phyloP scores from a whole-genome alignment of 2,113 vertebrate genomes.

The Anoplopoma fimbria region DNA sequence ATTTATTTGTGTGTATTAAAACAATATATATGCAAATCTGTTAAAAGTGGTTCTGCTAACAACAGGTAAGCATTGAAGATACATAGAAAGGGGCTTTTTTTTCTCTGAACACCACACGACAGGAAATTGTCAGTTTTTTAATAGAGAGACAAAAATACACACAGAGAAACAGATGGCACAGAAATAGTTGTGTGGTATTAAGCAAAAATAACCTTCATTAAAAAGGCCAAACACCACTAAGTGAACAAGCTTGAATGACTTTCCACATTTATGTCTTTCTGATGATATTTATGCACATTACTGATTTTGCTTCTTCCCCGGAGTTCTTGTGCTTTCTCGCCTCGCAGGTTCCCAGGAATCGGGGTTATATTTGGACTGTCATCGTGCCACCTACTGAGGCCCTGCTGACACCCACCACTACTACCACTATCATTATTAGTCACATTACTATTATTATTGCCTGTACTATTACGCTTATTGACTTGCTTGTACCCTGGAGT shows the following conservation, averaged over 20 bases:
- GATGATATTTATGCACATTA: too few species aligned
- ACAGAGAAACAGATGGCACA: not conserved
- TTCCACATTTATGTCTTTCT: not conserved
- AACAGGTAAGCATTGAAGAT: not conserved
- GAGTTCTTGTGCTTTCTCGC: too few species aligned
- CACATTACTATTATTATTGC: too few species aligned
- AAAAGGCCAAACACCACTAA: not conserved
- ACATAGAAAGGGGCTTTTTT: not conserved
- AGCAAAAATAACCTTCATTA: not conserved
- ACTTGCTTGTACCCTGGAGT: too few species aligned
- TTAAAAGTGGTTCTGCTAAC: not conserved
- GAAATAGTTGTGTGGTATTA: not conserved
- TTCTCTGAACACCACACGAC: not conserved
- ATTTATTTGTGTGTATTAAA: not conserved
- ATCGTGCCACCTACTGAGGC: too few species aligned
- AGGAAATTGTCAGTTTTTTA: not conserved
- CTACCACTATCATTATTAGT: too few species aligned
- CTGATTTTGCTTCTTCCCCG: too few species aligned
- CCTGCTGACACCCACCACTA: too few species aligned
- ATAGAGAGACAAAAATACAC: not conserved
- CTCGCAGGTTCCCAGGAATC: too few species aligned
- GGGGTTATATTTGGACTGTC: too few species aligned
- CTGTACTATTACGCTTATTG: too few species aligned
- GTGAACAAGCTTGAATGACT: not conserved
- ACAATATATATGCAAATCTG: not conserved